Conservation (phyloP, 2,888 invertebrate species). For the Rhorus exstirpatorius region DNA sequence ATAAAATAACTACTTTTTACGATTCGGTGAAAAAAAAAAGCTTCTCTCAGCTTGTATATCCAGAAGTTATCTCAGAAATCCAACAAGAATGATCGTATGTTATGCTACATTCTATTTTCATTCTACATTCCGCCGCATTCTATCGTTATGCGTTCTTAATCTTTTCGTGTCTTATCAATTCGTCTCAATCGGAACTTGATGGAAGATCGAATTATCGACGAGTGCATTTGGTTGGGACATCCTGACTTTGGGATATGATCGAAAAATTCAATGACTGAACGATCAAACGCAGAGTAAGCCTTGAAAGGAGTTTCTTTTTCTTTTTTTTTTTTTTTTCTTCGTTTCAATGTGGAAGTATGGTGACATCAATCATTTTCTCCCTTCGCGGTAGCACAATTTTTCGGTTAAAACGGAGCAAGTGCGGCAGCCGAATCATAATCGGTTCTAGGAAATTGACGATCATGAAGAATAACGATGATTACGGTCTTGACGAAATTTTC, state of each 20-base stretch:
- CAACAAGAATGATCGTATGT: too few relatives aligned
- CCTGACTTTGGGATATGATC: not conserved
- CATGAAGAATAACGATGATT: slow-evolving; percentile 2
- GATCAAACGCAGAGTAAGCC: not conserved
- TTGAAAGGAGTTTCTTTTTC: not conserved
- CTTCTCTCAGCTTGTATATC: too few relatives aligned
- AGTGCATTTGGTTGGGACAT: not conserved
- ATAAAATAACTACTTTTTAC: not conserved
- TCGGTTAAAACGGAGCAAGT: not conserved
- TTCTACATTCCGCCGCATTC: too few relatives aligned
- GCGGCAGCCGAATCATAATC: not conserved
- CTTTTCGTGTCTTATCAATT: slow-evolving; percentile 20
- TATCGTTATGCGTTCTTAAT: not conserved
- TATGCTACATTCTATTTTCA: too few relatives aligned
- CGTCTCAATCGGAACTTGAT: slow-evolving; percentile 24
- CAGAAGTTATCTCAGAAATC: not conserved
- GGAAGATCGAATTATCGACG: slow-evolving; percentile 7
- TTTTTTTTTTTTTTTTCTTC: too few relatives aligned
- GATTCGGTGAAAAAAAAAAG: not conserved
- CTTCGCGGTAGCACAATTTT: not conserved
- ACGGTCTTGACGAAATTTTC: not conserved
- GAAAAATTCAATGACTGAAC: not conserved
- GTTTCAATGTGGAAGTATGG: not conserved
- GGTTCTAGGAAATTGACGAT: too few relatives aligned
- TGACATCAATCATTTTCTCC: slow-evolving; percentile 10